Base-by-base conservation (phyloP, 2,888 invertebrate species). In the Drosophila glabriapex region DNA sequence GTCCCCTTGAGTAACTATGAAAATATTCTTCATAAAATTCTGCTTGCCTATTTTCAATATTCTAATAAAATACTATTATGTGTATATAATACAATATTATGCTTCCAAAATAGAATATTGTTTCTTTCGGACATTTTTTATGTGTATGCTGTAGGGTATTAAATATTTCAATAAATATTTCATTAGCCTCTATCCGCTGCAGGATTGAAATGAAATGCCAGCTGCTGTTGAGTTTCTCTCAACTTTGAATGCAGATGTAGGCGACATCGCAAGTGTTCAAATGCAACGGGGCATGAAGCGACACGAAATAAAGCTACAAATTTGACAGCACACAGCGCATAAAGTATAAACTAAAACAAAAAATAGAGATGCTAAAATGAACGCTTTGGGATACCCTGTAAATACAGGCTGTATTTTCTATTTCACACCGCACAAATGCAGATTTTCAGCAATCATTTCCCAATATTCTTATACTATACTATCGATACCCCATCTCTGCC, bases 201-300 rank as follows among this genome's bases (percentile, higher is more conserved):
- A 46, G 66, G 37, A 53, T 53, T 58, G 68, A 83, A 83, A 83
- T 76, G 74, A 78, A 59, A 65, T 54, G 63, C 37, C 35, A 58
- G 73, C 37, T 39, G 49, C 28, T 41, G 35, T 61, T 41, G 61
- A 43, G 19, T 39, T 52, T 55, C 54, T 61, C 70, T 68, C 74
- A 72, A 71, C 49, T 60, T 73, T 59, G 68, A 50, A 74, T 78
- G 78, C 76, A 76, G 76, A 73, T 82, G 73, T 61, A 68, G 62
- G 60, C 73, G 67, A 76, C 84, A 76, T 60, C 66, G 83, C 73
- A 83, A 88, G 85, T 81, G 89, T 83, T 87, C 80, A 67, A 53
- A 89, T 75, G 89, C 86, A 87, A 67, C 89, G 78, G 76, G 50
- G 69, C 90, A 85, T 90, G 82, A 90, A 88, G 81, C 67, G 63